Conservation (phyloP, 2,113 vertebrate genomes). For the Hiodon alosoides region DNA sequence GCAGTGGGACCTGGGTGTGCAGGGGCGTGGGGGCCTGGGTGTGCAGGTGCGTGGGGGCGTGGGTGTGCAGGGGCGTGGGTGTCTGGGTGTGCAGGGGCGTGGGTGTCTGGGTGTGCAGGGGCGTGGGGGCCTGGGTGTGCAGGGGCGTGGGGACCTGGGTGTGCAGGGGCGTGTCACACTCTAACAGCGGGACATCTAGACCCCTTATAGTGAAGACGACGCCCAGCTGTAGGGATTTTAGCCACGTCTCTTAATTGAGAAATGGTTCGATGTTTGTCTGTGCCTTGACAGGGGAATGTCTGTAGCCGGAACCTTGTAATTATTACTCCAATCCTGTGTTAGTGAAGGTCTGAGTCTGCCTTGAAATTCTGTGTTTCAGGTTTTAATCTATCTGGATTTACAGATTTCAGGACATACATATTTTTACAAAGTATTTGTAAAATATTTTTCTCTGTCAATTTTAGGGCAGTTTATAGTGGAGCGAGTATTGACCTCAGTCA, state of each 20-base stretch:
- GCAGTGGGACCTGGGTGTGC: constrained; percentile 57
- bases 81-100: too few relatives aligned
- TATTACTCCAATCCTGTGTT: not conserved
- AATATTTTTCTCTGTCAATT: too few relatives aligned
- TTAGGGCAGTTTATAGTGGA: not conserved
- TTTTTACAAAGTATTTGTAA: not conserved
- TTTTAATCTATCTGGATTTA: not conserved
- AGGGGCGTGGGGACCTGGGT: too few relatives aligned
- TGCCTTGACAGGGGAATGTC: not conserved
- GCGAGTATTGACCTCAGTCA: not conserved
- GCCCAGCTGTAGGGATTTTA: not conserved
- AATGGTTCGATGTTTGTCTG: not conserved
- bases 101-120: too few relatives aligned
- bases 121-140: too few relatives aligned
- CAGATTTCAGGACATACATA: not conserved
- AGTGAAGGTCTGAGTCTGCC: not conserved
- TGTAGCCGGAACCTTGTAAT: not conserved
- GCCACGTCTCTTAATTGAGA: not conserved
- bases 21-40: constrained; percentile 50
- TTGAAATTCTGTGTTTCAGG: not conserved
- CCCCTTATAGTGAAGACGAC: constrained; percentile 7
- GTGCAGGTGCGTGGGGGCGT: not conserved
- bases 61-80: too few relatives aligned
- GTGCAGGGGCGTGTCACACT: too few relatives aligned
- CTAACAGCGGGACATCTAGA: not conserved